phyloP scores from a whole-genome alignment of 2,113 vertebrate species.

The Lepus europaeus region DNA sequence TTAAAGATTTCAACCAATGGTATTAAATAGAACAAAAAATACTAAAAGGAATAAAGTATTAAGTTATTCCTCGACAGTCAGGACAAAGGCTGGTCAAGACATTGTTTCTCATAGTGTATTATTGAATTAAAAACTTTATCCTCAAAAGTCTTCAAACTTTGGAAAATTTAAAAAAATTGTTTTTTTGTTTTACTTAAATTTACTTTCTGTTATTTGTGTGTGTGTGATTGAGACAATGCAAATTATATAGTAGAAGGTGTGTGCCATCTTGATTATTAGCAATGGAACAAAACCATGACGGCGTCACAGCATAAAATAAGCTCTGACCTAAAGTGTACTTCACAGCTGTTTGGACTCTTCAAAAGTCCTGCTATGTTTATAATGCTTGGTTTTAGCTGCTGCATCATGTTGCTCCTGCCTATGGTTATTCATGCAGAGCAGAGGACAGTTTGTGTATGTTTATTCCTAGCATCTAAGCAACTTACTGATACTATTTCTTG shows the following conservation, averaged over 20 bases:
- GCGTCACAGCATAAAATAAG: slow-evolving; percentile 12
- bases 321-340: background rate
- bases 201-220: slow-evolving; percentile 2
- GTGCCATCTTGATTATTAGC: slow-evolving; percentile 46
- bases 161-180: background rate
- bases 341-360: slow-evolving; percentile 66
- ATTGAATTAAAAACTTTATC: slow-evolving; percentile 1
- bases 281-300: slow-evolving; percentile 28
- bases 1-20: too few species aligned
- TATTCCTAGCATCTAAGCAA: slow-evolving; percentile 75
- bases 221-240: slow-evolving; percentile 28
- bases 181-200: slow-evolving; percentile 24
- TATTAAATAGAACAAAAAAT: too few species aligned
- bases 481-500: slow-evolving; percentile 53
- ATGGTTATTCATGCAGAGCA: slow-evolving; percentile 23
- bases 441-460: slow-evolving; percentile 69
- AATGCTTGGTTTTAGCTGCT: slow-evolving; percentile 66
- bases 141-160: slow-evolving; percentile 38
- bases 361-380: slow-evolving; percentile 73
- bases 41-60: too few species aligned
- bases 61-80: too few species aligned
- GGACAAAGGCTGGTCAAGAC: too few species aligned
- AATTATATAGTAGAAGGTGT: slow-evolving; percentile 9
- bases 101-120: too few species aligned
- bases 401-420: background rate